Evolutionary conservation across 23 tunicate genomes (phyloP), one percentile per base, ranked within the genome.

Genomic region (Trididemnum nubilum): DNA sequence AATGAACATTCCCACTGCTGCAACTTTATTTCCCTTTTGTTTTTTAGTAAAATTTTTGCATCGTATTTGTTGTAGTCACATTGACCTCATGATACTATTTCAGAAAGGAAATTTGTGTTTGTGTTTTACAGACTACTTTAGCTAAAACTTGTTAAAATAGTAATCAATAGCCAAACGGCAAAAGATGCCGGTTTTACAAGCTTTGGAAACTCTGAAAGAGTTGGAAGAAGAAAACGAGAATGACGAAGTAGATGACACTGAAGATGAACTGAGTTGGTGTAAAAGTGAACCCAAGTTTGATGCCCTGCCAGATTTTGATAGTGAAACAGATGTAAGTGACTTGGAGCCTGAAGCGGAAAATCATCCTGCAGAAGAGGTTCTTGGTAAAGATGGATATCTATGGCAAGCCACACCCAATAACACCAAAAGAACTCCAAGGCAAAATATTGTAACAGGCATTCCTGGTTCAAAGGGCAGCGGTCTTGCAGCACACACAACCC

Each of bases 231-330:
- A n/a, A 38, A 67, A 30, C 12, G 33, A 38, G 38, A 67, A 38
- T n/a, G 74, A 67, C 31, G 74, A 67, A 30, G 74, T 30, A 67
- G 74, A 67, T 67, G 37, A 33, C 33, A 30, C 33, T 67, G 38
- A 67, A 30, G 74, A 67, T 67, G 74, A 67, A 67, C 33, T 67
- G 74, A 67, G 74, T 38, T 67, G 74, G 74, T 67, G 33, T 33
- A 38, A 67, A 67, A 67, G 74, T 67, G 74, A 67, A n/a, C 74
- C 74, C 38, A n/a, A 67, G 38, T 3, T 67, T 5, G 74, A 67
- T 30, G 74, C 74, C 38, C 25, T 33, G 38, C 33, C 74, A 33
- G 37, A 67, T 38, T 31, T 38, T 4, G 33, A 67, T 38, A 67
- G 74, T 38, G 74, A 67, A 33, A 67, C 38, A 67, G 74, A 67